Conservation (phyloP, 2,888 invertebrate genomes). For the Protula sp. region DNA sequence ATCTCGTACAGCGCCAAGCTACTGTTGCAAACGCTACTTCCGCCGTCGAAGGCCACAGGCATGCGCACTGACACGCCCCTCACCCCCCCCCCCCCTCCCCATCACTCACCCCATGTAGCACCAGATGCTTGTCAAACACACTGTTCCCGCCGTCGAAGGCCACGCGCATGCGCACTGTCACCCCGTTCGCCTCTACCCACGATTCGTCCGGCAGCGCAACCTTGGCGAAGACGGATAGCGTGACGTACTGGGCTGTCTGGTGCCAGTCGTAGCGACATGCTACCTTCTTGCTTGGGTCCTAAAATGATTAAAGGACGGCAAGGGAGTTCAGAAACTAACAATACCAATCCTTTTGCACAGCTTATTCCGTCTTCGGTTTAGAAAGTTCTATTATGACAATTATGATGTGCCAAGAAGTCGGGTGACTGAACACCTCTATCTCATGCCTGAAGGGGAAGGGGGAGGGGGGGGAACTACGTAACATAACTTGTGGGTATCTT, state of each 20-base stretch:
- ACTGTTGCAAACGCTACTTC: slow-evolving; percentile 44
- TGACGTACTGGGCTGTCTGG: slow-evolving; percentile 79
- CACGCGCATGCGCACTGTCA: slow-evolving; percentile 69
- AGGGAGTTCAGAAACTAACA: too few species aligned
- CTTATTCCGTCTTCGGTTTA: too few species aligned
- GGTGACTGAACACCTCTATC: too few species aligned
- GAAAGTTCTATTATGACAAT: not conserved
- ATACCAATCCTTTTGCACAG: too few species aligned
- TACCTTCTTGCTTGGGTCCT: slow-evolving; percentile 23
- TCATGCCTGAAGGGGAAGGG: too few species aligned
- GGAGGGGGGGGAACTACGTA: too few species aligned
- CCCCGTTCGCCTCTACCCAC: slow-evolving; percentile 74
- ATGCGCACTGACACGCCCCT: slow-evolving; percentile 71
- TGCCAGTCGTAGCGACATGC: slow-evolving; percentile 89
- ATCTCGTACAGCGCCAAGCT: slow-evolving; percentile 80
- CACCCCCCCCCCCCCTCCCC: too few species aligned
- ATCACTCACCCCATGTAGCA: slow-evolving; percentile 75
- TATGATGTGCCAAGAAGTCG: not conserved
- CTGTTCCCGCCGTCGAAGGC: slow-evolving; percentile 70
- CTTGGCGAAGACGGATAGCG: slow-evolving; percentile 86
- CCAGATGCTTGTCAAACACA: slow-evolving; percentile 60
- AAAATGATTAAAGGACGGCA: too few species aligned
- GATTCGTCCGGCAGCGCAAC: slow-evolving; percentile 75
- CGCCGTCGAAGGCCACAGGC: too few species aligned
- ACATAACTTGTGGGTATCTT: too few species aligned